phyloP scores from a whole-genome alignment of 2,113 vertebrate genomes.

The Heterotilapia buettikoferi region DNA sequence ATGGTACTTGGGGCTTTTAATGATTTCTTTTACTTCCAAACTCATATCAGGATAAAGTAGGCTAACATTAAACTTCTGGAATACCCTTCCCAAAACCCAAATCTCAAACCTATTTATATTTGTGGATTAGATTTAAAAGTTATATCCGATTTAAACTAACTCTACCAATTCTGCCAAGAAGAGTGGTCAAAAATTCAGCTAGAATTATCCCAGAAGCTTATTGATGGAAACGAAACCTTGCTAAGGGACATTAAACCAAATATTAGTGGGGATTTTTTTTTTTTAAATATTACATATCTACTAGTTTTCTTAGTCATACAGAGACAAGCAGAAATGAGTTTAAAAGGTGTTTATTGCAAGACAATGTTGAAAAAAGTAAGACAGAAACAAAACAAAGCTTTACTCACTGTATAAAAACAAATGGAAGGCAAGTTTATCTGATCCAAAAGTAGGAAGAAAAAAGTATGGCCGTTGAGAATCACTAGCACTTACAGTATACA shows the following conservation, averaged over 20 bases:
- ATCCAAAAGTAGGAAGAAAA: not conserved
- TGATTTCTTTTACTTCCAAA: not conserved
- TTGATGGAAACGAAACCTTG: not conserved
- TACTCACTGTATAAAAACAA: constrained; percentile 52
- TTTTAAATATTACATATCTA: not conserved
- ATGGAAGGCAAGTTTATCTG: constrained; percentile 11
- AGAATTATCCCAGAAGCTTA: not conserved
- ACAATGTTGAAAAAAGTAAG: constrained; percentile 39
- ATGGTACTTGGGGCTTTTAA: not conserved
- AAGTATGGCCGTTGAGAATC: constrained; percentile 10
- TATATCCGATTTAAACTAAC: not conserved
- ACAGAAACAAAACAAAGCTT: constrained; percentile 11
- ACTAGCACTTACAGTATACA: constrained; percentile 16
- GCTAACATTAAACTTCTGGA: not conserved
- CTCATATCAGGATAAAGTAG: not conserved
- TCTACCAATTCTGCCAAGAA: not conserved
- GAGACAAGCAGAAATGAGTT: not conserved
- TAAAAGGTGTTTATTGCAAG: constrained; percentile 65
- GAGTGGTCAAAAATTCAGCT: not conserved
- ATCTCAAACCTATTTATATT: not conserved
- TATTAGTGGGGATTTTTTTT: not conserved
- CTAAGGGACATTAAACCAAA: not conserved
- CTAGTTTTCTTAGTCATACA: not conserved
- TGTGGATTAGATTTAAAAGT: not conserved
- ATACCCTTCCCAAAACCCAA: not conserved